phyloP scores from a whole-genome alignment of 2,113 vertebrate genomes.

The Oryzias javanicus region DNA sequence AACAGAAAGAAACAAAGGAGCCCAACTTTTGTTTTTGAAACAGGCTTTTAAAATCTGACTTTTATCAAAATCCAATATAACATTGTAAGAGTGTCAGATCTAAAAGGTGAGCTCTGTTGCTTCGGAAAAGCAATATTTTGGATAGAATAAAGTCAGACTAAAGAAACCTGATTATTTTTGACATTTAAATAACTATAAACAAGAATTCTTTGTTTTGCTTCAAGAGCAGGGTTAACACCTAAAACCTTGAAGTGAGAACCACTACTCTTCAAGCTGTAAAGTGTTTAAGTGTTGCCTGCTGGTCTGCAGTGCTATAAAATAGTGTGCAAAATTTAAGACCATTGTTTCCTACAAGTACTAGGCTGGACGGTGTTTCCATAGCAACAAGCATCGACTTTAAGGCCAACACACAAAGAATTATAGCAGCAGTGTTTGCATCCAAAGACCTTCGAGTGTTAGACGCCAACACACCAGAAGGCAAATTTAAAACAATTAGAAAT shows the following conservation, averaged over 20 bases:
- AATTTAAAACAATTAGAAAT: conserved; percentile 53
- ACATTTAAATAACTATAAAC: too few species aligned
- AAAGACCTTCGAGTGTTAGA: conserved; percentile 35
- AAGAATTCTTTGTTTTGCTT: background rate
- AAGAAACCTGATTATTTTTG: too few species aligned
- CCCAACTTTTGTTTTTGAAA: background rate
- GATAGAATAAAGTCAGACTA: too few species aligned
- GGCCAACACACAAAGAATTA: conserved; percentile 55
- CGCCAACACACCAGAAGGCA: conserved; percentile 13
- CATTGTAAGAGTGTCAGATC: too few species aligned
- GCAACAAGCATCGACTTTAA: conserved; percentile 74
- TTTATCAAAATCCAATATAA: too few species aligned
- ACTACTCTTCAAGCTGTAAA: conserved; percentile 27
- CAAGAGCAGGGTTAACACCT: conserved; percentile 26
- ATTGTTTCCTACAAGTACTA: conserved; percentile 59
- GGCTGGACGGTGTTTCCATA: conserved; percentile 73
- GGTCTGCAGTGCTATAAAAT: conserved; percentile 50
- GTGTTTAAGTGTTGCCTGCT: conserved; percentile 42
- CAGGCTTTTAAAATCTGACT: too few species aligned
- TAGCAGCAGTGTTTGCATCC: conserved; percentile 40
- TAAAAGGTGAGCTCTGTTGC: too few species aligned
- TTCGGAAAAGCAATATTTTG: too few species aligned
- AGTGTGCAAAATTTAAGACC: conserved; percentile 60
- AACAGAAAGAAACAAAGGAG: conserved; percentile 1
- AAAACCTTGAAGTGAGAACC: conserved; percentile 30